phyloP scores from a whole-genome alignment of 2,888 invertebrate genomes.

The Euzophera pinguis region DNA sequence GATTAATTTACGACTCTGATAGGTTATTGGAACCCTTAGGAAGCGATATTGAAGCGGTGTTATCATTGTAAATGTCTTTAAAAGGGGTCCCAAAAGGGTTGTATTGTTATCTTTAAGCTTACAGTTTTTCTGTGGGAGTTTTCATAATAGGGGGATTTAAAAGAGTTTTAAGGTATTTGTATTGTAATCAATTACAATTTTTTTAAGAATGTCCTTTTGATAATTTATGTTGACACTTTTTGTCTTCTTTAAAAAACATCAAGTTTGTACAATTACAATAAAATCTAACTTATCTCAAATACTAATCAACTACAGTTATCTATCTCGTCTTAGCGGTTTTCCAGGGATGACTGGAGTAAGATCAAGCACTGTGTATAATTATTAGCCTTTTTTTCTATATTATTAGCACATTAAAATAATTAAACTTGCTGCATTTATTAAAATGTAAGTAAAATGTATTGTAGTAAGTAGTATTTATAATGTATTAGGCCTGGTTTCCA shows the following conservation, averaged over 20 bases:
- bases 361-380: too few species aligned
- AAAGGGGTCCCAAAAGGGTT: slow-evolving; percentile 9
- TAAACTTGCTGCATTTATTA: too few species aligned
- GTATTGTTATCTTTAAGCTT: slow-evolving; percentile 5
- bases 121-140: slow-evolving; percentile 4
- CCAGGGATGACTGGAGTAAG: too few species aligned
- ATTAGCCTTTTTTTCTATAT: too few species aligned
- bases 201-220: not conserved
- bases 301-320: too few species aligned
- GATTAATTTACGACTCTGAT: slow-evolving; percentile 44
- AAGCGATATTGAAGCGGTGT: slow-evolving; percentile 13
- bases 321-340: too few species aligned
- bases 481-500: too few species aligned
- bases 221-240: not conserved
- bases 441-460: too few species aligned
- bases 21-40: slow-evolving; percentile 32
- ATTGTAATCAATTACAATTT: not conserved
- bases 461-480: too few species aligned
- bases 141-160: slow-evolving; percentile 1
- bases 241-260: not conserved
- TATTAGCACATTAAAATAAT: too few species aligned
- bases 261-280: too few species aligned
- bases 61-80: slow-evolving; percentile 10
- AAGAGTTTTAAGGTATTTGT: not conserved
- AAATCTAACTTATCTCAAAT: too few species aligned